Conservation (phyloP, 2,797 vertebrate genomes). For the Cephalopachus bancanus region DNA sequence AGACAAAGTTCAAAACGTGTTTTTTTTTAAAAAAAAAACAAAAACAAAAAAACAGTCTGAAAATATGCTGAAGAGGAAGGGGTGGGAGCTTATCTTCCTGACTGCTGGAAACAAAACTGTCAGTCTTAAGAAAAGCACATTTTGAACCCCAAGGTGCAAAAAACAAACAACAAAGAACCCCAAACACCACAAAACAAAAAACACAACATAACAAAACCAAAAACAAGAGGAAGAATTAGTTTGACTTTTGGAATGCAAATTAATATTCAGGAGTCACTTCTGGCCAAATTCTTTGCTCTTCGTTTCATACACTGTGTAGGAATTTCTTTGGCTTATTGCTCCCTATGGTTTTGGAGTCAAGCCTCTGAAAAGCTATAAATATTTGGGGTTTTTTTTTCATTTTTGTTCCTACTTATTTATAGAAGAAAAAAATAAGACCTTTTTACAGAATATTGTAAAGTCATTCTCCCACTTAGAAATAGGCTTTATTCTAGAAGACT, state of each 20-base stretch:
- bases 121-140: not conserved
- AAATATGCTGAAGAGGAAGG: not conserved
- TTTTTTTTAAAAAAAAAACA: not conserved
- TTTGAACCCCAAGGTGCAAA: constrained; percentile 6
- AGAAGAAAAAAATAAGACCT: not conserved
- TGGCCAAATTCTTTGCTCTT: not conserved
- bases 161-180: not conserved
- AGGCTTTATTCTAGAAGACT: not conserved
- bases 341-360: not conserved
- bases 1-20: not conserved
- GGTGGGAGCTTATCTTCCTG: not conserved
- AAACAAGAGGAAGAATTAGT: not conserved
- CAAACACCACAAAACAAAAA: too few species aligned
- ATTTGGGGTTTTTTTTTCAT: not conserved
- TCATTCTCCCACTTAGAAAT: not conserved
- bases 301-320: not conserved
- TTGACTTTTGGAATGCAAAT: constrained; percentile 37
- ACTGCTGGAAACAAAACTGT: not conserved
- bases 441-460: constrained; percentile 2
- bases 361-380: not conserved
- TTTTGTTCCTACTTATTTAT: constrained; percentile 46
- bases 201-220: too few species aligned
- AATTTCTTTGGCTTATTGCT: constrained; percentile 17
- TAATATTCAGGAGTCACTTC: constrained; percentile 7
- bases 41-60: not conserved